Base-by-base conservation (phyloP, 2,888 invertebrate species). In the Nudaria mundana region DNA sequence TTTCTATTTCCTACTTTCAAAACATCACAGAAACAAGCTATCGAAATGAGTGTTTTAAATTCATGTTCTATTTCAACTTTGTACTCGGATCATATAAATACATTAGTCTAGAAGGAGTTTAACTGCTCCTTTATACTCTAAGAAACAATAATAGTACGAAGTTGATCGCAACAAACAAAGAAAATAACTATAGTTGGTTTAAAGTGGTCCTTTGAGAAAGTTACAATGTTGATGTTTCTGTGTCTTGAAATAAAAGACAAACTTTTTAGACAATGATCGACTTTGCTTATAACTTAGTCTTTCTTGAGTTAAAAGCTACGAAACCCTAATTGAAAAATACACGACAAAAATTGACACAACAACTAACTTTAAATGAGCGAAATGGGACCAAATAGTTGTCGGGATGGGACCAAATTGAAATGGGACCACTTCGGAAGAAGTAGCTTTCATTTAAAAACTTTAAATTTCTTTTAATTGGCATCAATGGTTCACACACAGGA, bases 71-170 rank as follows among this genome's bases (percentile, higher is more conserved):
- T n/a, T n/a, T 3, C 28, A 11, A 24, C 10, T 59, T 40, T 29
- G 26, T 40, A 25, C 32, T 11, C 40, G 13, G 26, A 30, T 29
- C 33, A 25, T 52, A 34, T 40, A 44, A 52, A 48, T 43, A 26
- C 56, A 56, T 51, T 51, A 42, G 44, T 48, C 52, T 39, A 34
- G 13, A 26, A 18, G 10, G 16, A 28, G 36, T 41, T 37, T 23
- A 32, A 30, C 11, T 40, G 31, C 37, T 25, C 18, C 39, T 56
- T 47, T 56, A 48, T 49, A 40, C 22, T 37, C 35, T 34, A 26
- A 5, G 13, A 29, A 52, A 48, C 32, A 40, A 44, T 45, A 48
- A 52, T 34, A 40, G 40, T 40, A 15, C 20, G 33, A 48, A 39
- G 48, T 41, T 30, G 41, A 59, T 55, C 39, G 35, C 31, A 44